Base-by-base conservation (phyloP, 64 coral and sea anemone genomes). In the Astreopora myriophthalma region DNA sequence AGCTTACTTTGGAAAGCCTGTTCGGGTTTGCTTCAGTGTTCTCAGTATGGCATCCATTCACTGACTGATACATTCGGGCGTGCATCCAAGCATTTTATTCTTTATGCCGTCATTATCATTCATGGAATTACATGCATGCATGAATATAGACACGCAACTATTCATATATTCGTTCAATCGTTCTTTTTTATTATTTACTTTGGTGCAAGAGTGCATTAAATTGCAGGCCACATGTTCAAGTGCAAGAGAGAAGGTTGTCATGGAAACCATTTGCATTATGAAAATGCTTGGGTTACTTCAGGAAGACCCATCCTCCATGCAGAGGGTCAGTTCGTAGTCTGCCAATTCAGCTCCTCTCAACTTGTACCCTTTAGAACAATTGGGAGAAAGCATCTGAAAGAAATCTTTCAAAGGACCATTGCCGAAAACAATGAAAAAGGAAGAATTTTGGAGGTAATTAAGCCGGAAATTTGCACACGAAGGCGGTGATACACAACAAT, bases 251-350 rank as follows among this genome's bases (percentile, higher is more conserved):
- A 73, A 73, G 3, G 16, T 1, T 38, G 27, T 14, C 28, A 70
- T 14, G 67, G 29, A 33, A 33, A 33, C 27, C 7, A 26, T 3
- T 24, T 9, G 26, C 8, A 32, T 14, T 16, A 33, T 33, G 5
- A 36, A 19, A 73, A 6, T 37, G 33, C 61, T 1, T 8, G 2
- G 16, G 31, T 83, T 62, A 37, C 22, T 34, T 39, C 33, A 63
- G 79, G 52, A 64, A 31, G 32, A 10, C 79, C 76, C 57, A 32
- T 83, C 31, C 79, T 83, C 34, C 32, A 63, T 3, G 79, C 79
- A 37, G 52, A 83, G 52, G 57, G 79, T 19, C 79, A 83, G 33
- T 64, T 83, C 12, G 48, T 83, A n/a, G 52, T 17, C 7, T 61
- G 79, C 57, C 20, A 64, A 24, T 83, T 63, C 52, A 83, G 32